Conservation (phyloP, 2,113 vertebrate genomes). For the Alexandromys fortis region DNA sequence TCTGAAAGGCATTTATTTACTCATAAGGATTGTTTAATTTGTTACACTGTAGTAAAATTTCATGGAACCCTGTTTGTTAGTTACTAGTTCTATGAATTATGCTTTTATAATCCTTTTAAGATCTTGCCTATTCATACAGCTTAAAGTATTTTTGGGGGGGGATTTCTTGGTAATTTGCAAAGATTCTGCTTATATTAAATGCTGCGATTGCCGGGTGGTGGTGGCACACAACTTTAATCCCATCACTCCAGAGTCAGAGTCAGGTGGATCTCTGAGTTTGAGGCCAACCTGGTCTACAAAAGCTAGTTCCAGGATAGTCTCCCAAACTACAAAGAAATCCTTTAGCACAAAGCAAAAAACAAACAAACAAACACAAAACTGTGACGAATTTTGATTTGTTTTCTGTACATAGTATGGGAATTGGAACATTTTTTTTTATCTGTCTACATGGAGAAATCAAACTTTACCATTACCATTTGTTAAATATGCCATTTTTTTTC, state of each 20-base stretch:
- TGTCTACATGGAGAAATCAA: neutral
- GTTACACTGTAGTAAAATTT: neutral
- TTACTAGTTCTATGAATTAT: neutral
- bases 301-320: too few species aligned
- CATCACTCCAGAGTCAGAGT: too few species aligned
- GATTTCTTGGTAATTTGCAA: neutral
- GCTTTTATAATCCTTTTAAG: neutral
- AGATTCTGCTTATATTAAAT: too few species aligned
- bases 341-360: too few species aligned
- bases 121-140: neutral
- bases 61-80: too few species aligned
- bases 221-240: too few species aligned
- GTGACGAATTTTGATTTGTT: neutral
- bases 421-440: neutral
- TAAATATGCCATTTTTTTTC: neutral
- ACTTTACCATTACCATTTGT: neutral
- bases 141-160: neutral
- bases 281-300: too few species aligned
- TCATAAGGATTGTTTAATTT: neutral
- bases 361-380: too few species aligned
- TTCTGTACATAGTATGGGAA: too few species aligned
- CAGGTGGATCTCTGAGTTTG: too few species aligned
- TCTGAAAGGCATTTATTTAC: neutral
- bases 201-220: too few species aligned
- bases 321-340: too few species aligned